phyloP scores from a whole-genome alignment of 2,888 invertebrate genomes.

The Portevinia maculata region DNA sequence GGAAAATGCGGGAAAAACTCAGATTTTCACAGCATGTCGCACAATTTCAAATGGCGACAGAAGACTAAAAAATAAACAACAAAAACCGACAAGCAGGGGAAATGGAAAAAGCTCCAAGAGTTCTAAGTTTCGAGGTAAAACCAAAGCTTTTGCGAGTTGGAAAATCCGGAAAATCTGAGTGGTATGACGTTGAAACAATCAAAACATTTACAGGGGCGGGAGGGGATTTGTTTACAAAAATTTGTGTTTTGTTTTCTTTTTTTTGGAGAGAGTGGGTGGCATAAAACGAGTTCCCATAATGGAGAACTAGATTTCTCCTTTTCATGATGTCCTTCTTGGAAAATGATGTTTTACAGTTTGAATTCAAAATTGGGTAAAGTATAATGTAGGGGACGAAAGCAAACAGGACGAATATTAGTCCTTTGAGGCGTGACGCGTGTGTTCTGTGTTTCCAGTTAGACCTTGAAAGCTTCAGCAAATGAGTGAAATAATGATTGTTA shows the following conservation, averaged over 20 bases:
- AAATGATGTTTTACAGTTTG: no score
- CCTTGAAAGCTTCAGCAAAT: slow-evolving; percentile 8
- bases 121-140: slow-evolving; percentile 6
- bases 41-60: slow-evolving; percentile 65
- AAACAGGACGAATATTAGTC: background rate
- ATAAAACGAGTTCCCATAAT: slow-evolving; percentile 5
- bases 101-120: slow-evolving; percentile 26
- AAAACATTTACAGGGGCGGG: background rate
- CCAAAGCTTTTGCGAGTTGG: slow-evolving; percentile 27
- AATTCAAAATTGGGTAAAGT: no score
- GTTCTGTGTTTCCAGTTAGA: no score
- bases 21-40: slow-evolving; percentile 60
- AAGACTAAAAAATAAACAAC: slow-evolving; percentile 68
- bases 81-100: slow-evolving; percentile 45
- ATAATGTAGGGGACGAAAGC: background rate
- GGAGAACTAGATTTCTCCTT: background rate
- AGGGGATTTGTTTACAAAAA: slow-evolving; percentile 49
- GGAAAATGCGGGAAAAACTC: slow-evolving; percentile 24
- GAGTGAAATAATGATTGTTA: slow-evolving; percentile 16
- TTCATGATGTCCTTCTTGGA: no score
- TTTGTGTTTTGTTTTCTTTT: no score
- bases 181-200: slow-evolving; percentile 18
- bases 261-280: background rate
- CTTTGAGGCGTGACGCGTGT: background rate
- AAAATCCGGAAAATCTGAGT: slow-evolving; percentile 33